Evolutionary conservation across 1,140 invertebrate species (phyloP), one percentile per base, ranked within the genome.

Genomic region (Stegodyphus dumicola): DNA sequence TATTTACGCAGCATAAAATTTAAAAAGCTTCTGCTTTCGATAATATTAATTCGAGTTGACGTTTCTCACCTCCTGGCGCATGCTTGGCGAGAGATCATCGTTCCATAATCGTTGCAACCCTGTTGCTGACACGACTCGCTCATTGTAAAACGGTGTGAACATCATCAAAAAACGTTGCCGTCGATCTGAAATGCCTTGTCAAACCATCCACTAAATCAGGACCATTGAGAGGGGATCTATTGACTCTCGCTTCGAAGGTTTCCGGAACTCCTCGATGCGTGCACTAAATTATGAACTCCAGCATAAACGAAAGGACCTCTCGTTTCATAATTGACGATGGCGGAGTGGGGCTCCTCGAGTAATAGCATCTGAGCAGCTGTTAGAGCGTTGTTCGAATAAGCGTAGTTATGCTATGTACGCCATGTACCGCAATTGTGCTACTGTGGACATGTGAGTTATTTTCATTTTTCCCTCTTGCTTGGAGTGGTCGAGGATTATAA

Each of bases 131-230:
- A 81, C 70, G 69, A 51, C 69, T 13, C 11, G 3, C 7, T 48
- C 70, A 54, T 81, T 81, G 79, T 81, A 60, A 17, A n/a, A 17
- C 54, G 70, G 79, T 81, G 79, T 81, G 79, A 81, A 81, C 79
- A 81, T 81, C 60, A 81, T 81, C 79, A 66, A 74, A 81, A 73
- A 17, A 52, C 54, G 69, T 60, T 49, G 18, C 65, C 65, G 52
- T 69, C 18, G 67, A 9, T 71, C 66, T 54, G 67, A 33, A 71
- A 80, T 71, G 66, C 17, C 77, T 81, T 81, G 79, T 81, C 79
- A 81, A 81, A 74, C 79, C 79, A 81, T 81, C 79, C 79, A 81
- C 79, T 81, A 81, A 81, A 81, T 81, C 79, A 81, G 79, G 67
- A 33, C 67, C 13, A 80, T 80, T 80, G 77, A 80, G 69, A 64